phyloP scores from a whole-genome alignment of 2,888 invertebrate genomes.

The Drosophila mayaguana region DNA sequence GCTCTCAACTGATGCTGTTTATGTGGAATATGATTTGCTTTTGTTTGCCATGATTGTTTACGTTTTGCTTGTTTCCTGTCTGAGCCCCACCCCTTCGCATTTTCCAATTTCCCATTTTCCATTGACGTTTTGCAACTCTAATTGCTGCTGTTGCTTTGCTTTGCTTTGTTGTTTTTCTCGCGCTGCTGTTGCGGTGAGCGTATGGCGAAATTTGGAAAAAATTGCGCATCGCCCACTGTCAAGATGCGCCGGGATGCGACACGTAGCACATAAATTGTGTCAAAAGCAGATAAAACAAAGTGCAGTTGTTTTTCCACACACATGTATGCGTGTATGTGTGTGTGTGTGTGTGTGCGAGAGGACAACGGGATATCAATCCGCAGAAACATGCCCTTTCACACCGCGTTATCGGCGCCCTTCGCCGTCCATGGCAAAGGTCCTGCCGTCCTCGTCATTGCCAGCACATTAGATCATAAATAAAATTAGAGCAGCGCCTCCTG shows the following conservation, averaged over 20 bases:
- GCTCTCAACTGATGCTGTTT: not conserved
- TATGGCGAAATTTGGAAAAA: constrained; percentile 48
- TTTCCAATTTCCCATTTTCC: not conserved
- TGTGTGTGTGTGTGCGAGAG: constrained; percentile 27
- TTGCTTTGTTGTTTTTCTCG: constrained; percentile 48
- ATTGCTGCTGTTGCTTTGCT: constrained; percentile 58
- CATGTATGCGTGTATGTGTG: constrained; percentile 14
- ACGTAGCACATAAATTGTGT: constrained; percentile 65
- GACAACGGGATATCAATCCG: constrained; percentile 84
- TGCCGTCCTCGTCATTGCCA: constrained; percentile 52
- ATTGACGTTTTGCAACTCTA: constrained; percentile 22
- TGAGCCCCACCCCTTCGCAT: not conserved
- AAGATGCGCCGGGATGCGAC: constrained; percentile 40
- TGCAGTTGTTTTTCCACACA: constrained; percentile 35
- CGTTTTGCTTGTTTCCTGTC: not conserved
- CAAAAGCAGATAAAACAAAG: constrained; percentile 31
- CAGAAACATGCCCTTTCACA: constrained; percentile 85
- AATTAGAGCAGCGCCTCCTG: constrained; percentile 74
- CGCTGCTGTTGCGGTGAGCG: constrained; percentile 62
- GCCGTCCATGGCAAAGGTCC: constrained; percentile 31
- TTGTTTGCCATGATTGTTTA: constrained; percentile 21
- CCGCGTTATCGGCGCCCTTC: constrained; percentile 68
- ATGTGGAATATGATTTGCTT: not conserved
- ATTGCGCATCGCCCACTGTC: constrained; percentile 66
- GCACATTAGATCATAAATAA: constrained; percentile 83